phyloP scores from a whole-genome alignment of 2,113 vertebrate genomes.

The Calidris pygmaea region DNA sequence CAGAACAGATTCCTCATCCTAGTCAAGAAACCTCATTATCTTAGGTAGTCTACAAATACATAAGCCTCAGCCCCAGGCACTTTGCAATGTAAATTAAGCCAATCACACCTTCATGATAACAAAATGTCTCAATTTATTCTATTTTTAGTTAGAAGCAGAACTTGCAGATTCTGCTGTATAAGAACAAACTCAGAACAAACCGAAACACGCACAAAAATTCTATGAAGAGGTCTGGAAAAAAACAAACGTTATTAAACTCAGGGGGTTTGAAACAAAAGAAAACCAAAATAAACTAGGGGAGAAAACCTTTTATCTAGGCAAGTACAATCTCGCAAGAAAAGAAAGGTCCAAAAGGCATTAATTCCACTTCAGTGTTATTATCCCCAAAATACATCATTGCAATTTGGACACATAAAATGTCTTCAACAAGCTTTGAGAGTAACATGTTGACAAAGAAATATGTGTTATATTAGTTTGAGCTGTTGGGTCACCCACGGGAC shows the following conservation, averaged over 20 bases:
- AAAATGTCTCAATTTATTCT: background rate
- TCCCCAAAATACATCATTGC: conserved; percentile 8
- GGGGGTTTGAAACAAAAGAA: background rate
- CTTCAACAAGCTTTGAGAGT: conserved; percentile 38
- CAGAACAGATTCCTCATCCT: background rate
- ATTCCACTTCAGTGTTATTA: conserved; percentile 51
- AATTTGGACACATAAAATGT: conserved; percentile 44
- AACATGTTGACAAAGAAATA: conserved; percentile 45
- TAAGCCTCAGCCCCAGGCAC: background rate
- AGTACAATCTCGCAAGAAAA: conserved; percentile 1
- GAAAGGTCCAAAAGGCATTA: conserved; percentile 46
- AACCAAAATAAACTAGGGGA: background rate
- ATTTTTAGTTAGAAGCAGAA: background rate
- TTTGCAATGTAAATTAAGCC: background rate
- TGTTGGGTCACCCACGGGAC: background rate
- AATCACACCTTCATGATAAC: background rate
- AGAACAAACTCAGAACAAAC: background rate
- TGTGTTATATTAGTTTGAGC: conserved; percentile 39
- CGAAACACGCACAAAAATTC: background rate
- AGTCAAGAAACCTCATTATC: background rate
- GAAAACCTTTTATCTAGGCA: conserved; percentile 27
- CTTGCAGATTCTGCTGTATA: background rate
- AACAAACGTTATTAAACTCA: background rate
- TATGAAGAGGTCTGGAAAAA: background rate
- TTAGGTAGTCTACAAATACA: background rate